Evolutionary conservation across 2,113 vertebrate species (phyloP).

Genomic region (Geothlypis trichas): DNA sequence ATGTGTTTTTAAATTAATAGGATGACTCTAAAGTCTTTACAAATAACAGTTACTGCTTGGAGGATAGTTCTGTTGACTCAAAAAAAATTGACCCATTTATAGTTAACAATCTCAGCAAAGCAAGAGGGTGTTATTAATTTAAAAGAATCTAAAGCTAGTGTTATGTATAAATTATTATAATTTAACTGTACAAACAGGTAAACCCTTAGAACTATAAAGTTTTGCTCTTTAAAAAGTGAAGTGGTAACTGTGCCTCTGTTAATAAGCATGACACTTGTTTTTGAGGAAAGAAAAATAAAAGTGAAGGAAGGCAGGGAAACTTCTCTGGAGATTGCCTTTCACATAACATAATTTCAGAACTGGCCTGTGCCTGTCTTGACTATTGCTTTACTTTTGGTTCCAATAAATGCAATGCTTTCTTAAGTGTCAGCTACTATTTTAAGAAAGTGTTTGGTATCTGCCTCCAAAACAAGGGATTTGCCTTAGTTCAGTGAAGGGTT

Average conservation of each 20-base stretch:
- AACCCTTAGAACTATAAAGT: background rate
- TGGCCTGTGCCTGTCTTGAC: background rate
- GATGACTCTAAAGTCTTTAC: slow-evolving; percentile 19
- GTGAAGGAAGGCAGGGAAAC: background rate
- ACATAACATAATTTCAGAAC: background rate
- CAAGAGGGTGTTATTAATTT: background rate
- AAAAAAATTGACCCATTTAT: slow-evolving; percentile 1
- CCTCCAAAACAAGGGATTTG: background rate
- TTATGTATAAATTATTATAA: background rate
- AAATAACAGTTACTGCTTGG: slow-evolving; percentile 9
- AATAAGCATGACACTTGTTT: background rate
- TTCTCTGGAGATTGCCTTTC: slow-evolving; percentile 5
- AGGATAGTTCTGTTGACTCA: slow-evolving; percentile 25
- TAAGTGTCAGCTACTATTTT: background rate
- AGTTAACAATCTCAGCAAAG: slow-evolving; percentile 26
- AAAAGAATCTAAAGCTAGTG: background rate
- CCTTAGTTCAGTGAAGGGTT: background rate
- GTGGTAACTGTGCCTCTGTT: background rate
- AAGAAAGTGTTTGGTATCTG: background rate
- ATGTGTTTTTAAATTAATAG: slow-evolving; percentile 37
- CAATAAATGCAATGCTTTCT: background rate
- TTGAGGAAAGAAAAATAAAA: background rate
- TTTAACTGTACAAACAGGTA: background rate
- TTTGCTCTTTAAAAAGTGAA: background rate
- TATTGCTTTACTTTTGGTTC: background rate